Conservation (phyloP, 2,113 vertebrate species). For the Corythornis madagascariensis region DNA sequence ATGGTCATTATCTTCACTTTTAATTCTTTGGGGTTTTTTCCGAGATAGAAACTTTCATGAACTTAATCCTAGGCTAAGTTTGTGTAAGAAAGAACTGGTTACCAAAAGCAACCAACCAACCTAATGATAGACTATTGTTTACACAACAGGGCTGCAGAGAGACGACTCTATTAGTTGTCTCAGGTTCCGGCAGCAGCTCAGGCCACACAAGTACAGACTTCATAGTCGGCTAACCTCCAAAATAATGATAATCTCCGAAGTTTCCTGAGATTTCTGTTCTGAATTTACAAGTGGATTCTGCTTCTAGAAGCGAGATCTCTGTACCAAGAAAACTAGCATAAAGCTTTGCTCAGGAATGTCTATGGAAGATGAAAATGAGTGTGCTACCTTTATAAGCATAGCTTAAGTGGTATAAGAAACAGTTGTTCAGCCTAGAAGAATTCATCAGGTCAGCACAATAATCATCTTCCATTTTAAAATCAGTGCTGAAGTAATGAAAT, state of each 20-base stretch:
- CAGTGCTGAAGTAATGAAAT: neutral
- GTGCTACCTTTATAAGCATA: neutral
- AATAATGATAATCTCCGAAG: neutral
- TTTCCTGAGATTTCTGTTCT: neutral
- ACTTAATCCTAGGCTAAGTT: neutral
- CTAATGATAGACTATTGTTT: neutral
- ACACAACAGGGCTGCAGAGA: neutral
- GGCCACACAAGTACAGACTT: neutral
- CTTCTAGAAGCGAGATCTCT: neutral
- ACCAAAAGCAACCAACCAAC: neutral
- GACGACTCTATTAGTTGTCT: neutral
- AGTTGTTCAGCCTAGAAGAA: neutral
- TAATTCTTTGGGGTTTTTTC: neutral
- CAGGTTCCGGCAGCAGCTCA: neutral
- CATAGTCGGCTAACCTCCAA: neutral
- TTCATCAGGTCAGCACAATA: neutral
- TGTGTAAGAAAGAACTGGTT: neutral
- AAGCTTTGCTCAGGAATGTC: neutral
- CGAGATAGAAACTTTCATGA: neutral
- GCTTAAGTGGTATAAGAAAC: neutral
- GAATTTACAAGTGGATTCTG: neutral
- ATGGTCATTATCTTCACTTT: neutral
- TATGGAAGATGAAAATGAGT: neutral
- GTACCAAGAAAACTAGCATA: neutral
- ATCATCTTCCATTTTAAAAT: neutral